Evolutionary conservation across 2,888 invertebrate genomes (phyloP).

Genomic region (Hesperia comma): DNA sequence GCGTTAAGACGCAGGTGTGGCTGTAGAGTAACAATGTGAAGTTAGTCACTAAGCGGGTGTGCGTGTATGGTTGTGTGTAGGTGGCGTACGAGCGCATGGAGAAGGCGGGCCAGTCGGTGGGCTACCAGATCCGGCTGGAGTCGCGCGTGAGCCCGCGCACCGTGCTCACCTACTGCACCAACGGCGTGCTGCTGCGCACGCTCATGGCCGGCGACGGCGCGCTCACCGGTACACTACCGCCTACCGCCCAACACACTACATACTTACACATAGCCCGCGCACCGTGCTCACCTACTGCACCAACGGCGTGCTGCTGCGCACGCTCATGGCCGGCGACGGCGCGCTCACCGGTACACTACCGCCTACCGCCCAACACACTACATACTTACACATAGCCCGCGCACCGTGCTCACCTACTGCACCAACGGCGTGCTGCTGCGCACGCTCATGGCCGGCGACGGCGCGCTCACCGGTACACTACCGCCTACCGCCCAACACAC

Average conservation of each 20-base stretch:
- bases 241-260: too few relatives aligned
- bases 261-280: too few relatives aligned
- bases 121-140: conserved; percentile 96
- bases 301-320: conserved; percentile 94
- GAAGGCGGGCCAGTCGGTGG: conserved; percentile 87
- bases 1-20: too few relatives aligned
- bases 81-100: conserved; percentile 88
- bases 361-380: too few relatives aligned
- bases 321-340: conserved; percentile 91
- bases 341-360: conserved; percentile 78
- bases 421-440: conserved; percentile 96
- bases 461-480: conserved; percentile 80
- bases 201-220: conserved; percentile 91
- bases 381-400: too few relatives aligned
- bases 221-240: conserved; percentile 71
- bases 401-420: conserved; percentile 93
- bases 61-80: conserved; percentile 50
- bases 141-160: conserved; percentile 92
- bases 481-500: too few relatives aligned
- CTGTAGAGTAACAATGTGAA: too few relatives aligned
- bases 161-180: conserved; percentile 95
- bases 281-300: conserved; percentile 95
- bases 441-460: conserved; percentile 92
- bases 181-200: conserved; percentile 93
- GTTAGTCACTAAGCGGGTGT: too few relatives aligned